Evolutionary conservation across 1,140 invertebrate genomes (phyloP), one percentile per base, ranked within the genome.

Genomic region (Lordiphosa collinella): DNA sequence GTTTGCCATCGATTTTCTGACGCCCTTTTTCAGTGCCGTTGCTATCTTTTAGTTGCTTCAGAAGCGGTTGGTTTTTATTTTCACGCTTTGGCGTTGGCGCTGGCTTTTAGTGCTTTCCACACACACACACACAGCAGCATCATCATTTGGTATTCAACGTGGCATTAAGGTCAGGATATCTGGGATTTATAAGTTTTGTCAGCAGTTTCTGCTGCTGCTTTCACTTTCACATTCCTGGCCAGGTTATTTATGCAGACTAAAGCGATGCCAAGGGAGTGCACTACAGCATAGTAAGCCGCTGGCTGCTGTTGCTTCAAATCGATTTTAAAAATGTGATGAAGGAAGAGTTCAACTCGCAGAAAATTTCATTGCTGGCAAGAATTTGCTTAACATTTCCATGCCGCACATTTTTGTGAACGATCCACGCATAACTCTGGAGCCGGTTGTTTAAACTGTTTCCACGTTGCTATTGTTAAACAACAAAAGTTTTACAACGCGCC

Each of bases 181-280:
- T 84, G 79, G 73, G 79, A 84, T 85, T 84, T 84, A 84, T 84
- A 84, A 85, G 78, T 84, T 85, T 84, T 65, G 78, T 84, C 66
- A 70, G 73, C 78, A 65, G 47, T 70, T 75, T 54, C 41, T 53
- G 35, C 44, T 48, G 41, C 22, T 36, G 48, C 29, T 34, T 47
- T 62, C 69, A 64, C 56, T 65, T 56, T 61, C 61, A n/a, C 66
- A 59, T 55, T 43, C 54, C 46, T 54, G 38, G 25, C 29, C 53
- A 55, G 36, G 41, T 80, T 79, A 79, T 75, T 61, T 82, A 82
- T 80, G 66, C 65, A 70, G 50, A 53, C 60, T 41, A 51, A 66
- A 46, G 50, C 38, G 22, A 35, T 47, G 51, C 29, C 5, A 31
- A 13, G 43, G 29, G 36, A 16, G 57, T 74, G 51, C 74, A 69